A percentile compares a stretch with the other conserved stretches of the same genome.
These are phyloP conservation scores for Phalloptychus januarius DNA, from an alignment of 2,797 vertebrate genomes.

Conservation along the genomic window DNA sequence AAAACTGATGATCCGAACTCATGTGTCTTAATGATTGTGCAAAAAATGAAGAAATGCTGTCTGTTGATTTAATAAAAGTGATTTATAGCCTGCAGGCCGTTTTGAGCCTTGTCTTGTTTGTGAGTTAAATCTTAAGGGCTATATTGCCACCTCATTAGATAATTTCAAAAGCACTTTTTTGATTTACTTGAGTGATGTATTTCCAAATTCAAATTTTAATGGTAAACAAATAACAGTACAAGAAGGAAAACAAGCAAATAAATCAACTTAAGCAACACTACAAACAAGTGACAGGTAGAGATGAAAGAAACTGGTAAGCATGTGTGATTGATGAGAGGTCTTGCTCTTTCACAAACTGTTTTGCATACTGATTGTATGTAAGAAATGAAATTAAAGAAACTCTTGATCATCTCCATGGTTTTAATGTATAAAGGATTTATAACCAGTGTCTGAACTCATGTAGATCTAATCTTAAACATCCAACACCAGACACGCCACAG, in stretches of 20 bases:
- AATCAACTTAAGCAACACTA: background rate
- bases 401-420: background rate
- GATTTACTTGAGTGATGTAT: background rate
- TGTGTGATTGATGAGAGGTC: background rate
- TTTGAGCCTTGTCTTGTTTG: constrained; percentile 18
- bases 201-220: background rate
- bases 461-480: background rate
- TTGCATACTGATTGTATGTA: background rate
- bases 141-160: background rate
- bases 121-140: constrained; percentile 4
- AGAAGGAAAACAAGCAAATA: background rate
- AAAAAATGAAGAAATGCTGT: constrained; percentile 64
- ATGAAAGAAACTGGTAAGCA: background rate
- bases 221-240: background rate
- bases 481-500: background rate
- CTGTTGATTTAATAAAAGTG: constrained; percentile 74
- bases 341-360: background rate
- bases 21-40: constrained; percentile 50
- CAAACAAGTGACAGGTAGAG: background rate
- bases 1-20: constrained; percentile 56
- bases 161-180: too few species aligned
- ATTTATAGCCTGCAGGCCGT: constrained; percentile 37
- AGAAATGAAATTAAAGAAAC: background rate
- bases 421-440: background rate
- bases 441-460: background rate